Evolutionary conservation across 2,888 invertebrate species (phyloP).

Genomic region (Pyrocoelia pectoralis): DNA sequence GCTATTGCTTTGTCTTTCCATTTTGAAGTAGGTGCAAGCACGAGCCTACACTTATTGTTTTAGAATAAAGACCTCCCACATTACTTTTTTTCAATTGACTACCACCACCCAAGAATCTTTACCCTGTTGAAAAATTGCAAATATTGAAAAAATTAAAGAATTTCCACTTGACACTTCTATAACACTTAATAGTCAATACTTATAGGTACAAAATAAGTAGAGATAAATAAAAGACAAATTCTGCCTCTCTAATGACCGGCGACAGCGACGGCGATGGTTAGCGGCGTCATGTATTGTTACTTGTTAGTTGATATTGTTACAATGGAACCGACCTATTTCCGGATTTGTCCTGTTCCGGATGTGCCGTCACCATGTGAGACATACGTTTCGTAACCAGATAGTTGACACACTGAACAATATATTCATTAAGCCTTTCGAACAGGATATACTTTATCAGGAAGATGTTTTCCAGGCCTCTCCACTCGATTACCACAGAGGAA

Average conservation of each 20-base stretch:
- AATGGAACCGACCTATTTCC: slow-evolving; percentile 37
- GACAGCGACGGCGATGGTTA: too few species aligned
- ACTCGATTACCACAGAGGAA: too few species aligned
- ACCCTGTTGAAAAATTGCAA: too few species aligned
- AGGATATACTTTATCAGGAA: neutral
- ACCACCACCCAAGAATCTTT: slow-evolving; percentile 25
- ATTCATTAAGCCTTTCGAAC: slow-evolving; percentile 21
- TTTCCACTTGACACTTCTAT: too few species aligned
- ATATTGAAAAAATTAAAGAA: too few species aligned
- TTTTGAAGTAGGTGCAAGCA: slow-evolving; percentile 24
- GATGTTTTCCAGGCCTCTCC: too few species aligned
- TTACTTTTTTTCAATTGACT: slow-evolving; percentile 22
- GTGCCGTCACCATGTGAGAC: slow-evolving; percentile 31
- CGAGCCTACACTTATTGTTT: slow-evolving; percentile 38
- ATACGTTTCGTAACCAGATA: slow-evolving; percentile 34
- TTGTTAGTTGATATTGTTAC: slow-evolving; percentile 37
- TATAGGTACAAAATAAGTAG: too few species aligned
- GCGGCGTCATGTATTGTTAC: too few species aligned
- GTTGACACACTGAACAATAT: slow-evolving; percentile 24
- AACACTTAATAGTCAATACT: too few species aligned
- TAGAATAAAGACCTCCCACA: slow-evolving; percentile 32
- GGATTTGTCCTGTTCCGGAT: slow-evolving; percentile 38
- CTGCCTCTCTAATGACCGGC: too few species aligned
- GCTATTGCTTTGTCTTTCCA: slow-evolving; percentile 34
- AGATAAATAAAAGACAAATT: neutral